Conservation (phyloP, 35 echinoderm and acorn worm genomes). For the Heliocidaris erythrogramma region DNA sequence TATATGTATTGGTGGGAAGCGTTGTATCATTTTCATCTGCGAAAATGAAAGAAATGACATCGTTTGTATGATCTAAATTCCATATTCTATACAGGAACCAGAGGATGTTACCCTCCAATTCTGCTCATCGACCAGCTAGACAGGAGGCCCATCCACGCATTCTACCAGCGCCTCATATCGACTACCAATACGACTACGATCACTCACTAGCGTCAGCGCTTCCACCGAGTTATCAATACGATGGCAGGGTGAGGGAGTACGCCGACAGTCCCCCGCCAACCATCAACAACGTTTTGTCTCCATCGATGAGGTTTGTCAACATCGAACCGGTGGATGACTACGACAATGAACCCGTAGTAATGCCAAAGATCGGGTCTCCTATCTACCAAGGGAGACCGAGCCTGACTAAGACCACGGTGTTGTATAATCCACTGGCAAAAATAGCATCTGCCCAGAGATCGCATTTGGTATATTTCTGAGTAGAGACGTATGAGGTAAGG, state of each 20-base stretch:
- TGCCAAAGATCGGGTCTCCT: not conserved
- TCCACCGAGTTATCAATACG: not conserved
- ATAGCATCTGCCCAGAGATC: not conserved
- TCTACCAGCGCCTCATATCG: not conserved
- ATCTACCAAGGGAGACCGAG: not conserved
- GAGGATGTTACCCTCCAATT: not conserved
- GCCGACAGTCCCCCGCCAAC: not conserved
- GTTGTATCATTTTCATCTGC: too few species aligned
- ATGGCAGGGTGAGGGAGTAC: not conserved
- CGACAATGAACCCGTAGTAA: not conserved
- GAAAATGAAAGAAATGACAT: too few species aligned
- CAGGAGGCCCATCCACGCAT: not conserved
- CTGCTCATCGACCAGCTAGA: not conserved
- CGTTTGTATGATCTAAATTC: too few species aligned
- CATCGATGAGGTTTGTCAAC: not conserved
- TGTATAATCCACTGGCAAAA: not conserved
- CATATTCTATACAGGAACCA: not conserved
- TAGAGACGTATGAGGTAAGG: not conserved
- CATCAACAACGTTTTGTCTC: not conserved
- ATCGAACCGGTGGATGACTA: not conserved
- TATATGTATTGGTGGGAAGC: too few species aligned
- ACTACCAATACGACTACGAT: not conserved
- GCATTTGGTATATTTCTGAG: not conserved
- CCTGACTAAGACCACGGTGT: not conserved
- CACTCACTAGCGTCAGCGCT: not conserved